Evolutionary conservation across 35 echinoderm and acorn worm species (phyloP).

Genomic region (Apostichopus japonicus): DNA sequence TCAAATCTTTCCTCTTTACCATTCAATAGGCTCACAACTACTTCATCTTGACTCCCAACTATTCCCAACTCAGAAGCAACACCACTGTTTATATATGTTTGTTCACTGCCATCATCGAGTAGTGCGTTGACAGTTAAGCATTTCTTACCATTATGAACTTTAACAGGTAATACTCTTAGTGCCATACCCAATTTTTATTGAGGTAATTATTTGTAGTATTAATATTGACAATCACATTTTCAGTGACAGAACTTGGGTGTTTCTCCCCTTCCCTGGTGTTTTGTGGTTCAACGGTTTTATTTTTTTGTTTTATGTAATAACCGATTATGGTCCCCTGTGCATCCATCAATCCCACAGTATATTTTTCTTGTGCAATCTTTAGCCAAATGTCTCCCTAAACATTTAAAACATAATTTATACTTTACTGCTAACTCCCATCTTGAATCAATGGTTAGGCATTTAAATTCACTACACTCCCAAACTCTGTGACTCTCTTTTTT

Average conservation of each 20-base stretch:
- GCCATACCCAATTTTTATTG: background rate
- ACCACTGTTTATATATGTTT: slow-evolving; percentile 48
- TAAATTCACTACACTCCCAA: too few species aligned
- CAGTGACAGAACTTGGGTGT: too few species aligned
- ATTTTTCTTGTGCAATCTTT: background rate
- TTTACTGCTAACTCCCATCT: background rate
- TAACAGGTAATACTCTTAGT: background rate
- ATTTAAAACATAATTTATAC: slow-evolving; percentile 8
- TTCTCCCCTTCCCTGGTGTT: too few species aligned
- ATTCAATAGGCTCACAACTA: slow-evolving; percentile 21
- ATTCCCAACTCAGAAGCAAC: slow-evolving; percentile 31
- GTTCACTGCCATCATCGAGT: slow-evolving; percentile 52
- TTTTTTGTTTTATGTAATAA: too few species aligned
- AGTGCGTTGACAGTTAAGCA: slow-evolving; percentile 18
- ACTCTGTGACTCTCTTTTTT: too few species aligned
- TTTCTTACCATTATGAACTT: background rate
- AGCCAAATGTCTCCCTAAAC: background rate
- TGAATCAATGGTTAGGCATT: too few species aligned
- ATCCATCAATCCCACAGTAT: background rate
- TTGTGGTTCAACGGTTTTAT: too few species aligned
- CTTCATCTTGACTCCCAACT: background rate
- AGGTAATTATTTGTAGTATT: too few species aligned
- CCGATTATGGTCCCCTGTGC: background rate
- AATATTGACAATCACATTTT: too few species aligned
- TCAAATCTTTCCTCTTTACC: slow-evolving; percentile 27